Base-by-base conservation (phyloP, 2,888 invertebrate species). In the Glyphotaelius pellucidus region DNA sequence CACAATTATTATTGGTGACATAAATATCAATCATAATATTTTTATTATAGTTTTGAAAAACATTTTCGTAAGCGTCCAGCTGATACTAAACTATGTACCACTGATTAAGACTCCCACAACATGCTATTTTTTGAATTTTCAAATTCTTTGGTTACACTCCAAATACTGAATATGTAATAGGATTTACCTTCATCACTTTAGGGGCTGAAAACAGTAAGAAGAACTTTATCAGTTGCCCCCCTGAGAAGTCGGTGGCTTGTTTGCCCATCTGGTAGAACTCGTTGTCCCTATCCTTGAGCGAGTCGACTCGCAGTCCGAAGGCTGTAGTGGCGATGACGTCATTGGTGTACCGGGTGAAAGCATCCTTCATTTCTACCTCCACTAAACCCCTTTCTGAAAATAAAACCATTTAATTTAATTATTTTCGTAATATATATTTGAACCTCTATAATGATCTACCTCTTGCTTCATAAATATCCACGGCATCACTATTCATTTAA, bases 271-370 rank as follows among this genome's bases (percentile, higher is more conserved):
- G 89, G 93, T 96, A 97, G 94, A 97, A 97, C 42, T 95, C 94
- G 93, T 97, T 97, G 0, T 96, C 94, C 5, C 94, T 95, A 0
- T 97, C 95, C 9, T 94, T 94, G 31, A 96, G 95, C 0, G 97
- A 97, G 94, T 97, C 95, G 2, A 96, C 95, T 93, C 96, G 95
- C 2, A 96, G 94, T 0, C 96, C 96, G 93, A 96, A 96, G 2
- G 96, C 96, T 32, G 95, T 95, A 0, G 96, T 95, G 0, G 96
- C 96, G 89, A 96, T 96, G 2, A 96, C 96, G 93, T 96, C 96
- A 92, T 95, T 96, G 0, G 96, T 94, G 92, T 95, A 96, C n/a
- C 96, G 94, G 1, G 95, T 95, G 5, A 95, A 95, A 1, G 95
- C 93, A 91, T 96, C 96, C 92, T 95, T 96, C 92, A 95, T 94